phyloP scores from a whole-genome alignment of 2,888 invertebrate species.

The Linyphia triangularis region DNA sequence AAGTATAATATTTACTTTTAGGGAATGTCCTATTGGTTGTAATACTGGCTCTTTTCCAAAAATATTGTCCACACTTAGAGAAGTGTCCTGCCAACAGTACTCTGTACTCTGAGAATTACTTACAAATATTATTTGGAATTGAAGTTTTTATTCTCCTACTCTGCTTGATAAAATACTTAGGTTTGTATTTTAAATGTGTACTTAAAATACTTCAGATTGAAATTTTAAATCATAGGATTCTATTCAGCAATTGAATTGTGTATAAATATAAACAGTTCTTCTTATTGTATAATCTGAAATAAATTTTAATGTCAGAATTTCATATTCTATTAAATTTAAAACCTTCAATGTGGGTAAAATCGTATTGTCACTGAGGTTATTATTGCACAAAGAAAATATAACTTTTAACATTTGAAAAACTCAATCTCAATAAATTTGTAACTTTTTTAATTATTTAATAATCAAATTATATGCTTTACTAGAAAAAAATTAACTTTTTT shows the following conservation, averaged over 20 bases:
- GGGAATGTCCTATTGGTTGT: constrained; percentile 50
- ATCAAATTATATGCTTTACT: not conserved
- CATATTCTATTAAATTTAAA: no score
- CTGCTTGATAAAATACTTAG: constrained; percentile 51
- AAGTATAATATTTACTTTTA: constrained; percentile 3
- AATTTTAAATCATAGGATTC: not conserved
- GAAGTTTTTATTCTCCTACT: constrained; percentile 48
- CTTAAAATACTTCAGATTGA: not conserved
- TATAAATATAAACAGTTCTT: no score
- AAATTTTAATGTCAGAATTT: no score
- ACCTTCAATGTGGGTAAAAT: no score
- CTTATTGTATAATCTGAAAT: no score
- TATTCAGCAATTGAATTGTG: no score
- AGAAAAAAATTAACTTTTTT: not conserved
- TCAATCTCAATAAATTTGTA: not conserved
- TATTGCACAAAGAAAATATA: not conserved
- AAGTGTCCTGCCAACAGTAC: constrained; percentile 1
- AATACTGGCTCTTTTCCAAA: constrained; percentile 28
- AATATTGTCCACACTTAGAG: constrained; percentile 32
- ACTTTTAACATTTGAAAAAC: not conserved
- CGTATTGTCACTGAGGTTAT: no score
- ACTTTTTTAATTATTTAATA: not conserved
- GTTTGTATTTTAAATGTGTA: constrained; percentile 16
- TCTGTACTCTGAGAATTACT: constrained; percentile 52
- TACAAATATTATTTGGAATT: constrained; percentile 55